These are phyloP conservation scores for Volucella inflata DNA, from an alignment of 2,888 invertebrate species.

Conservation along the genomic window DNA sequence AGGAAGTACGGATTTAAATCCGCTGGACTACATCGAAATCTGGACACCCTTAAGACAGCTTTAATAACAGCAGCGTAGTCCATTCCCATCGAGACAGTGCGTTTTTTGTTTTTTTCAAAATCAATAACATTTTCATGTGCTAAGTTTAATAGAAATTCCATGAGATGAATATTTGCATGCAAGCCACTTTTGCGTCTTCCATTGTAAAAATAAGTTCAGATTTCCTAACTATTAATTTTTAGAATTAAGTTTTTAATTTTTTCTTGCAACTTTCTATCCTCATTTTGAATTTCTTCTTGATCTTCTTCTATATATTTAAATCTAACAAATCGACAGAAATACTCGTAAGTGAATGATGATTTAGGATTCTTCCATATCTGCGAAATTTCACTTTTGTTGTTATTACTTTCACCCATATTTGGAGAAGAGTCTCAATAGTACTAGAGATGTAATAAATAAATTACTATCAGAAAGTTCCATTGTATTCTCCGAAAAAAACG, in stretches of 20 bases:
- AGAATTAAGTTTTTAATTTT: not conserved
- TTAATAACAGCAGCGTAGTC: too few species aligned
- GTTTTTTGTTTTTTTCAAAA: not conserved
- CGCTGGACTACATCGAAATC: too few species aligned
- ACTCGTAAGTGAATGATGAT: not conserved
- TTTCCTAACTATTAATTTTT: not conserved
- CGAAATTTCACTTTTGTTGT: not conserved
- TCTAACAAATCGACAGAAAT: conserved; percentile 3
- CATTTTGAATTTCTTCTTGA: conserved; percentile 2
- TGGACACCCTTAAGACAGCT: not conserved
- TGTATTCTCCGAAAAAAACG: conserved; percentile 1
- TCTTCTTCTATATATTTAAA: conserved; percentile 10
- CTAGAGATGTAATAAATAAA: conserved; percentile 6
- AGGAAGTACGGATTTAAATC: too few species aligned
- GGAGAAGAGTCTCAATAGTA: not conserved
- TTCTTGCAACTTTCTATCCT: conserved; percentile 9
- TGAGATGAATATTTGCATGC: conserved; percentile 1
- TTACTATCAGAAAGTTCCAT: not conserved
- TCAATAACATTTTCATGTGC: not conserved
- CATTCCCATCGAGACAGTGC: too few species aligned
- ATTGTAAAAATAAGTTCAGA: not conserved
- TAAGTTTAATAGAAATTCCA: conserved; percentile 9
- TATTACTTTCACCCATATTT: not conserved
- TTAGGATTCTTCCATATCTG: conserved; percentile 2
- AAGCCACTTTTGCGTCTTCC: not conserved